Conservation (phyloP, 2,113 vertebrate genomes). For the Poecilia latipinna region DNA sequence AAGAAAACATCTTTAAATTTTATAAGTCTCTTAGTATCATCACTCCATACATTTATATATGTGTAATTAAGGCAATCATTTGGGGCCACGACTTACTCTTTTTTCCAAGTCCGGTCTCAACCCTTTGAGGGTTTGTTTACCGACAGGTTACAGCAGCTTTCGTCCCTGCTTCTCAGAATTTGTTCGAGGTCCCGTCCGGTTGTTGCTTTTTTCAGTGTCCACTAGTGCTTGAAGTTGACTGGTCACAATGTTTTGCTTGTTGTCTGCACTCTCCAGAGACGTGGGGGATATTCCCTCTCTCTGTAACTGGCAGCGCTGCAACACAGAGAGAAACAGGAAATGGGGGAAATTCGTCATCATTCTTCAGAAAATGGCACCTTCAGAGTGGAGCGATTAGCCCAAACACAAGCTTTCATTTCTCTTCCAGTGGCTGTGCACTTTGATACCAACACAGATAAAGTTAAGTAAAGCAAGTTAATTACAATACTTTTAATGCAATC, state of each 20-base stretch:
- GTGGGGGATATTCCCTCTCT: conserved; percentile 53
- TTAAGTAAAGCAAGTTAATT: no score
- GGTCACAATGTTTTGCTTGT: conserved; percentile 56
- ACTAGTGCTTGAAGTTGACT: conserved; percentile 45
- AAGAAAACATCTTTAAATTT: conserved; percentile 71
- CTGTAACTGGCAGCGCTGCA: conserved; percentile 74
- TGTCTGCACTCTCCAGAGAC: conserved; percentile 60
- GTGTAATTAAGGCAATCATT: conserved; percentile 84
- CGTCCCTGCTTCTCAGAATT: conserved; percentile 42
- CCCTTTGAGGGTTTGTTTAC: conserved; percentile 49
- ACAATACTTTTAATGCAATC: no score
- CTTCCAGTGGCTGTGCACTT: conserved; percentile 16
- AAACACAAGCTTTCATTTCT: conserved; percentile 33
- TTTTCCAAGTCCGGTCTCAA: conserved; percentile 60
- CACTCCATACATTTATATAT: conserved; percentile 76
- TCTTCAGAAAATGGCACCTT: conserved; percentile 35
- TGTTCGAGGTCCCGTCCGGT: conserved; percentile 41
- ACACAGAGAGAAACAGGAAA: conserved; percentile 63
- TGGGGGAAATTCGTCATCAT: conserved; percentile 39
- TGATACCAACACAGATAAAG: not conserved
- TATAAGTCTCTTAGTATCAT: conserved; percentile 75
- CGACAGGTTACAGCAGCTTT: conserved; percentile 47
- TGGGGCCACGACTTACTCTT: conserved; percentile 75
- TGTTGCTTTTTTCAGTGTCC: conserved; percentile 62
- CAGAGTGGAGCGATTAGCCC: conserved; percentile 30